phyloP scores from a whole-genome alignment of 2,888 invertebrate species.

The Drosophila paramelanica region DNA sequence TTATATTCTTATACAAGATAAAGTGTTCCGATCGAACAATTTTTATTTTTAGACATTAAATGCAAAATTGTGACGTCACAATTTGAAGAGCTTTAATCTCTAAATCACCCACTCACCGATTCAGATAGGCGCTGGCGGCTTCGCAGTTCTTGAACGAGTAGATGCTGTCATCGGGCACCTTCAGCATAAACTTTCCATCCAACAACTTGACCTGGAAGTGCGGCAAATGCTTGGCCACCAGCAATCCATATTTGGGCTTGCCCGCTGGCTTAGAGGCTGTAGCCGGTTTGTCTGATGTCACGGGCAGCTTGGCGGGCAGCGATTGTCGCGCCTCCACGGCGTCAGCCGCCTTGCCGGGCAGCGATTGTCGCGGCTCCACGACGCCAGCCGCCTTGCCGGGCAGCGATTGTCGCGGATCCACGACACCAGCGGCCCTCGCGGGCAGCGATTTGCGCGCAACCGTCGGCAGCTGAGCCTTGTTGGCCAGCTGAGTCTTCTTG shows the following conservation, averaged over 20 bases:
- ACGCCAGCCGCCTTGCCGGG: neutral
- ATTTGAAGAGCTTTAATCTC: too few relatives aligned
- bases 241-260: constrained; percentile 58
- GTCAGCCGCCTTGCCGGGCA: neutral
- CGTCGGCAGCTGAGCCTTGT: neutral
- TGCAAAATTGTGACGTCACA: too few relatives aligned
- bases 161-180: constrained; percentile 73
- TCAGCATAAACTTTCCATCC: constrained; percentile 68
- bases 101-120: constrained; percentile 65
- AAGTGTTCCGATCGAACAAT: too few relatives aligned
- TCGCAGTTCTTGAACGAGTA: constrained; percentile 57
- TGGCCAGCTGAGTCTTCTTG: constrained; percentile 13
- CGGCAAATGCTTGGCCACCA: constrained; percentile 66
- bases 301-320: constrained; percentile 1
- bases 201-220: constrained; percentile 74
- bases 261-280: neutral
- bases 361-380: constrained; percentile 4
- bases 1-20: too few relatives aligned
- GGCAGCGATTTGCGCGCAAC: constrained; percentile 15
- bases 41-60: too few relatives aligned
- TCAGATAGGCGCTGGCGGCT: constrained; percentile 74
- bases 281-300: neutral
- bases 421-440: neutral
- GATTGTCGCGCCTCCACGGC: constrained; percentile 4
- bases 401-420: constrained; percentile 3